Base-by-base conservation (phyloP, 92 coral and sea anemone species). In the Nematostella vectensis region DNA sequence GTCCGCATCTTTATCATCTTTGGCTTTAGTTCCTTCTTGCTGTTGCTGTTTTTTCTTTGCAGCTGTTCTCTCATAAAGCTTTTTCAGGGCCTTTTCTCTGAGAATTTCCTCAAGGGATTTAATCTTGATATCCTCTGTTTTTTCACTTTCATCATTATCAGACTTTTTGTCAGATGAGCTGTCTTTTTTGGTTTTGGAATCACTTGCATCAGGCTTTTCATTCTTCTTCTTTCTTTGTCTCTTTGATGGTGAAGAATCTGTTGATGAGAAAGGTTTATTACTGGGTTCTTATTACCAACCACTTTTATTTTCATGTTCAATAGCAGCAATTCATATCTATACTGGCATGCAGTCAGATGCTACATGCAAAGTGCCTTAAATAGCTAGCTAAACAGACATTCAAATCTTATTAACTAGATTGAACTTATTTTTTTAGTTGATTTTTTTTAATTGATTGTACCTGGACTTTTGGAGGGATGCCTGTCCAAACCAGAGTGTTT, bases 91-190 rank as follows among this genome's bases (percentile, higher is more conserved):
- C 29, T 91, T 91, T 36, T 91, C 98, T 16, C 98, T 71, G 12
- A 91, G 50, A 25, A 91, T 91, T 72, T 91, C 95, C 48, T 91
- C 98, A 11, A 91, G 58, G 23, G 91, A 72, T 72, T 91, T 91
- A 11, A 91, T 82, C 69, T 87, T 78, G 4, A 42, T 59, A 42
- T 50, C n/a, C 11, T 48, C 13, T 21, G 27, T 33, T 16, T 45
- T 11, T 30, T 50, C 63, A 29, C 68, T 63, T 66, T 71, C 68
- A 16, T 63, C 78, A 10, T 17, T 19, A 10, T 11, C 51, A 10
- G 11, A 4, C 19, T 78, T 76, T 54, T 84, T 70, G 13, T 47
- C 69, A 48, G 44, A 27, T 21, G 59, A 36, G 25, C 43, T 48
- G 3, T 30, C 42, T 36, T 36, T 36, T 8, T 15, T 36, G 15